Evolutionary conservation across 2,888 invertebrate genomes (phyloP), one percentile per base, ranked within the genome.

Genomic region (Clepsis dumicolana): DNA sequence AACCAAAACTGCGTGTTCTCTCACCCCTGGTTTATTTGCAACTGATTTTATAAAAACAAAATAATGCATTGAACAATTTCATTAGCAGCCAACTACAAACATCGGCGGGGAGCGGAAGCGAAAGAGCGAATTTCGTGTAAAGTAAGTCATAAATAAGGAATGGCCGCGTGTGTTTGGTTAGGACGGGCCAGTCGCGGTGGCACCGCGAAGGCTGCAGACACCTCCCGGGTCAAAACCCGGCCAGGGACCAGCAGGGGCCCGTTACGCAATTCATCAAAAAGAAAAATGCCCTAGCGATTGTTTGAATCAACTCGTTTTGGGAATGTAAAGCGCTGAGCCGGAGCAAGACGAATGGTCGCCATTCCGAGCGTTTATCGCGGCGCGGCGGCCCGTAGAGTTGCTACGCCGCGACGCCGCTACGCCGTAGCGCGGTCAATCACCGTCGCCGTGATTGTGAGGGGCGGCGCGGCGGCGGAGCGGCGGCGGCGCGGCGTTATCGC

Each of bases 311-410:
- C 12, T 48, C 48, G 48, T 44, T 44, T 8, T 14, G 2, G 41
- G 18, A 18, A 44, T 44, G 8, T 44, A 44, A 44, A 44, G 18
- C 41, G 18, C 5, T n/a, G 4, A 0, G n/a, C 16, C 18, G 4
- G 16, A 29, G 12, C 10, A 18, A 35, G 56, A 56, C 56, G 56
- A 7, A 56, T 56, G 56, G 35, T 14, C 18, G 16, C 35, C 54
- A 32, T 54, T 54, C 27, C 53, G 53, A 10, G 35, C 35, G 56
- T 35, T 21, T 56, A 35, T 56, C 56, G 56, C 21, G 21, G 25
- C n/a, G 24, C 27, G 52, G 24, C 50, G 50, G 12, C 25, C 27
- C 53, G 53, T 53, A n/a, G 27, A 53, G 53, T 12, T n/a, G 53
- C 53, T 53, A 14, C 50, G 24, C 4, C 24, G 35, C 35, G 35